phyloP scores from a whole-genome alignment of 2,797 vertebrate genomes.

The Argyrosomus regius region DNA sequence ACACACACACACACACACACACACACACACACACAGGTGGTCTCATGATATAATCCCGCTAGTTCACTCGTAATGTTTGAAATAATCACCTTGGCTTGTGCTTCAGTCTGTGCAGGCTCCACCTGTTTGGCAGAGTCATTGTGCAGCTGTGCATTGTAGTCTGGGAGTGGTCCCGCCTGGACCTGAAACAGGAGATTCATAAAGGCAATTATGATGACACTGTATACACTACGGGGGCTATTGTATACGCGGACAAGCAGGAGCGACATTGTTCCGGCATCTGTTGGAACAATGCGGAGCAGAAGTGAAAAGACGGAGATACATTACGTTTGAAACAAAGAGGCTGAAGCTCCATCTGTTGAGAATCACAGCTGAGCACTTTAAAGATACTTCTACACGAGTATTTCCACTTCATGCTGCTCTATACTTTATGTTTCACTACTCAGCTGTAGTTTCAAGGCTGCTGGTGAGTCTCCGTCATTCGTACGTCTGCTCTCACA shows the following conservation, averaged over 20 bases:
- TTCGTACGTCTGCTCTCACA: no score
- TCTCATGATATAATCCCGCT: neutral
- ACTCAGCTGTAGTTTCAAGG: neutral
- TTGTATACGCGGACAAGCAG: conserved; percentile 44
- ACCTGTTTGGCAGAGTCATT: conserved; percentile 83
- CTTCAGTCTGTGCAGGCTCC: conserved; percentile 83
- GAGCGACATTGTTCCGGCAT: conserved; percentile 41
- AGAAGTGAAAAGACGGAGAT: conserved; percentile 31
- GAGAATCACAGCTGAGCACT: conserved; percentile 3
- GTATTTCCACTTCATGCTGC: neutral
- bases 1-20: no score
- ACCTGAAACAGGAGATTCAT: conserved; percentile 76
- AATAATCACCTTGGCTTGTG: conserved; percentile 86
- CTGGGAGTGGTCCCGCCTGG: conserved; percentile 85
- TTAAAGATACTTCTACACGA: neutral
- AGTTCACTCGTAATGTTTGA: conserved; percentile 17
- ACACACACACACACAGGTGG: conserved; percentile 11
- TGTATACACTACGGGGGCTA: conserved; percentile 45
- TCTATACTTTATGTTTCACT: neutral
- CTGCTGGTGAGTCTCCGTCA: no score
- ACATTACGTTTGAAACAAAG: conserved; percentile 31
- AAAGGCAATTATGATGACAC: conserved; percentile 63
- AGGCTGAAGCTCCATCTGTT: conserved; percentile 12
- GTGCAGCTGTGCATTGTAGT: conserved; percentile 84
- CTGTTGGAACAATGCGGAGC: conserved; percentile 50